Evolutionary conservation across 2,113 vertebrate species (phyloP), one percentile per base, ranked within the genome.

Genomic region (Tricholaema leucomelas): DNA sequence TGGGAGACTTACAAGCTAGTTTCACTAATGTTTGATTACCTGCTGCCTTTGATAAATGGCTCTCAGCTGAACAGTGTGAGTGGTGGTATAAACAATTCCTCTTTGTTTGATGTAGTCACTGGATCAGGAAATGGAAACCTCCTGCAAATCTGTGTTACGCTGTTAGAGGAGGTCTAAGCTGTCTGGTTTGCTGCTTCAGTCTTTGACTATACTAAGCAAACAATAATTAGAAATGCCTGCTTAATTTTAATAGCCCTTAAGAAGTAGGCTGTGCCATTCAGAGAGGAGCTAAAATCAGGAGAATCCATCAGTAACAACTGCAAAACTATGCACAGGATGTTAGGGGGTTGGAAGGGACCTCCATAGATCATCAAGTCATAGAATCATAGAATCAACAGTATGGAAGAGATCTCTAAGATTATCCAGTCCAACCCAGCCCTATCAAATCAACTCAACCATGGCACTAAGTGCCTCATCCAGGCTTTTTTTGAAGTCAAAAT

Each of bases 31-130:
- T 86, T 94, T 96, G 46, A 90, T 93, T 94, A 92, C 73, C 64
- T 91, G 66, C 64, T 87, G 4, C 70, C 46, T 60, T 90, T 96
- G 92, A 97, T 87, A 88, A 96, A 96, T 76, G 59, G 13, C 12
- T 87, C 87, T 91, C 84, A 92, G 65, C 64, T 76, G 64, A 96
- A 85, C 54, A 86, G 40, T 64, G 83, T 70, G 64, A 85, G 44
- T 42, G 54, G 59, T 10, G 7, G 82, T 80, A 92, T 64, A 86
- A 94, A 93, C 60, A 86, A 42, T 59, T 77, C 92, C 28, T 79
- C 46, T 95, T 88, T 85, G 31, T 46, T 85, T 87, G 76, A 89
- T 82, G 18, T 60, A 66, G 96, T 72, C 52, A 2, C 65, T 80
- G 35, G 38, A 83, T 88, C 54, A 59, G 71, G 35, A 95, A 96